Evolutionary conservation across 2,888 invertebrate species (phyloP), one percentile per base, ranked within the genome.

Genomic region (Acronicta alni): DNA sequence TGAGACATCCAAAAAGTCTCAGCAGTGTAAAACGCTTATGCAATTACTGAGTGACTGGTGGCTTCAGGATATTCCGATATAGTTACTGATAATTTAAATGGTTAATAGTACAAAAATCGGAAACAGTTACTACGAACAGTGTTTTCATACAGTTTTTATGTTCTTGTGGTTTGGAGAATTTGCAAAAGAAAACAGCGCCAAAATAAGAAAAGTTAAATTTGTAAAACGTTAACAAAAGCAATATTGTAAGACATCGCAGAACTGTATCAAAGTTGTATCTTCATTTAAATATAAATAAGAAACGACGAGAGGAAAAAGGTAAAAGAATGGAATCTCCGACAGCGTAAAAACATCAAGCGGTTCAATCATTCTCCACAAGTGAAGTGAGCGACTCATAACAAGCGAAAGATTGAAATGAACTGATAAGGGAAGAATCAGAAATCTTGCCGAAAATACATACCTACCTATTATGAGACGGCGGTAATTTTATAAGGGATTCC

Each of bases 401-500:
- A 87, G 89, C 89, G 85, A 83, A 87, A 92, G 93, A 93, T 94
- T 90, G 88, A 91, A 92, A 92, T 90, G 89, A 90, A 88, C 83
- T 87, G 93, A 94, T 94, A 92, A 90, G 77, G 77, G 74, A 70
- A 82, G 83, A 91, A 92, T 93, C 90, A 86, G 90, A 89, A 91
- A 93, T 92, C 90, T 93, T 88, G 88, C 91, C 93, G 85, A 93
- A 93, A 93, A 91, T 90, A 87, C 86, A 85, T 84, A 86, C 87
- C 81, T 85, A 86, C 87, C 86, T 89, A 91, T 91, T 92, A 92
- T 84, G 80, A 87, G 81, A 85, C 90, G 82, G 87, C 92, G 92
- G 92, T 92, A 89, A 93, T 93, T 90, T 90, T 89, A 83, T 83
- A 91, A 92, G 92, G 91, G 90, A 93, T 93, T 91, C 89, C 80